These are phyloP conservation scores for Drosophila sechellia DNA, from an alignment of 1,140 invertebrate species.

Conservation along the genomic window DNA sequence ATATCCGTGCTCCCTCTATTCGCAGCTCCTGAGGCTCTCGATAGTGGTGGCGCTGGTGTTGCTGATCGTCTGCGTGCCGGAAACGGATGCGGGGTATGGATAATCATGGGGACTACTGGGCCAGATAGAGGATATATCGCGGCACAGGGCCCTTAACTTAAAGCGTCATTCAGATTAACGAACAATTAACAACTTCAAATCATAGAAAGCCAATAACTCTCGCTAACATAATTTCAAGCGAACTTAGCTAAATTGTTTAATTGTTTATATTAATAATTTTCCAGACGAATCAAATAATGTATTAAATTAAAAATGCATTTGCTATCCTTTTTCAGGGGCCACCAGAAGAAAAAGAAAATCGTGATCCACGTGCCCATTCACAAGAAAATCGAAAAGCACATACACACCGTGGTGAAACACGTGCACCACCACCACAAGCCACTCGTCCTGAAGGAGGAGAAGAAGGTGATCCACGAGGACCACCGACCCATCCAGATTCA, in stretches of 20 bases:
- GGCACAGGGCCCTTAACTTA: too few species aligned
- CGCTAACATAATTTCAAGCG: too few species aligned
- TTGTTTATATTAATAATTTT: too few species aligned
- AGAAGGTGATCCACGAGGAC: constrained; percentile 79
- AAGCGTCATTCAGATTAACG: neutral
- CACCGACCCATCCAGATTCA: constrained; percentile 76
- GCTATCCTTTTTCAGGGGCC: constrained; percentile 19
- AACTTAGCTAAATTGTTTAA: too few species aligned
- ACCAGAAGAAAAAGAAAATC: constrained; percentile 83
- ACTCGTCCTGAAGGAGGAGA: constrained; percentile 81
- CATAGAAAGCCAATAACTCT: too few species aligned
- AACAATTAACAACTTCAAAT: too few species aligned
- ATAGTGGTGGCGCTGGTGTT: constrained; percentile 58
- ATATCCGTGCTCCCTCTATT: constrained; percentile 2
- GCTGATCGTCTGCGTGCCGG: constrained; percentile 56
- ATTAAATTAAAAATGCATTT: neutral
- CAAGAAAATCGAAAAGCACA: constrained; percentile 82
- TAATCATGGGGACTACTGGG: neutral
- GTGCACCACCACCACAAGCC: constrained; percentile 84
- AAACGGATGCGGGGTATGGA: constrained; percentile 68
- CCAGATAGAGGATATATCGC: too few species aligned
- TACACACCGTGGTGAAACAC: constrained; percentile 79
- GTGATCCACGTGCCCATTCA: constrained; percentile 82
- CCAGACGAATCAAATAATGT: neutral
- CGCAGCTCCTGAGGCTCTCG: constrained; percentile 62